Percentiles rank a stretch among this genome's conserved stretches.
These are phyloP conservation scores for Sebastolobus alascanus DNA, from an alignment of 2,797 vertebrate genomes.

Conservation along the genomic window DNA sequence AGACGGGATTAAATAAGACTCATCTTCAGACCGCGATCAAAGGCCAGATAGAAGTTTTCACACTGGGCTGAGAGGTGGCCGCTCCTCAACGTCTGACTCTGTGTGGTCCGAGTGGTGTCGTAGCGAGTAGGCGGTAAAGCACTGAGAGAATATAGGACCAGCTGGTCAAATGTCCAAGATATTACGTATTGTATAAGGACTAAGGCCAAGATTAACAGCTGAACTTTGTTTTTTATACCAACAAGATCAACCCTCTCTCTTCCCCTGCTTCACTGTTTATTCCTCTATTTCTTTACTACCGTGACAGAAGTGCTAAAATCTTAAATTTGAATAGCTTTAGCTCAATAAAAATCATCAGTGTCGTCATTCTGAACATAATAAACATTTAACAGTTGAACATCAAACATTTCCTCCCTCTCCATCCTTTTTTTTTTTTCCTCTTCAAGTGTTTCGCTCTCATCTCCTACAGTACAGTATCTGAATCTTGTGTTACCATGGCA, in stretches of 20 bases:
- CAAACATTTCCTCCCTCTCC: slow-evolving; percentile 9
- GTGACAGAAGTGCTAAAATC: not conserved
- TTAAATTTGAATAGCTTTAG: not conserved
- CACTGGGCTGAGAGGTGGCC: slow-evolving; percentile 29
- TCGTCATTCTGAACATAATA: slow-evolving; percentile 13
- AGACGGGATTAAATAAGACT: slow-evolving; percentile 50
- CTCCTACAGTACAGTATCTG: slow-evolving; percentile 25
- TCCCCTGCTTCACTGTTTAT: not conserved
- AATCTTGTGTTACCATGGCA: slow-evolving; percentile 61
- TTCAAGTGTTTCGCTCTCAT: slow-evolving; percentile 16
- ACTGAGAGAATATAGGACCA: not conserved
- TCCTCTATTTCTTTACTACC: not conserved
- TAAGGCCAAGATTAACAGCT: slow-evolving; percentile 6
- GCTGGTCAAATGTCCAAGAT: slow-evolving; percentile 16
- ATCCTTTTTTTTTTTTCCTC: not conserved
- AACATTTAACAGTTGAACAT: slow-evolving; percentile 11
- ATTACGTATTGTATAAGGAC: not conserved
- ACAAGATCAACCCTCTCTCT: not conserved
- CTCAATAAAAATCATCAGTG: not conserved
- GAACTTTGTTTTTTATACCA: not conserved
- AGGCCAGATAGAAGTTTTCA: slow-evolving; percentile 51
- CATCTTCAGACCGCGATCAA: slow-evolving; percentile 54
- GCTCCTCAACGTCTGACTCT: slow-evolving; percentile 9
- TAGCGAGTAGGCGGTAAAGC: not conserved
- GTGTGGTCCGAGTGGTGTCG: slow-evolving; percentile 20